These are phyloP conservation scores for Actias luna DNA, from an alignment of 2,888 invertebrate genomes.

Conservation along the genomic window DNA sequence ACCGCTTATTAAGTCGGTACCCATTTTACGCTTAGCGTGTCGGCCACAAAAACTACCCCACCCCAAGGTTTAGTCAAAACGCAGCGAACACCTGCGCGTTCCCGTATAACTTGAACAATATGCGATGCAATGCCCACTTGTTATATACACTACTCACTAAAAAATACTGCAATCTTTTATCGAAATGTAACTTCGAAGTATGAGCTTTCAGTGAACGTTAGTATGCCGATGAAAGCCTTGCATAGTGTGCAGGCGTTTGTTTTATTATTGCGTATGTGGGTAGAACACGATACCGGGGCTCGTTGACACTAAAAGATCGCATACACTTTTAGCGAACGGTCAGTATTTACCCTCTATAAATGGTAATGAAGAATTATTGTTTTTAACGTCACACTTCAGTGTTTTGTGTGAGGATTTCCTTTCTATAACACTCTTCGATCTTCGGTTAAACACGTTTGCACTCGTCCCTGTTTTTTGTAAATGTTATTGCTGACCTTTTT, in stretches of 20 bases:
- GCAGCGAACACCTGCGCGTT: slow-evolving; percentile 70
- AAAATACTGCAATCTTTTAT: slow-evolving; percentile 32
- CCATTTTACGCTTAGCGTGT: slow-evolving; percentile 65
- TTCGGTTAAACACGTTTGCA: slow-evolving; percentile 70
- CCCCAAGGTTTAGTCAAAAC: slow-evolving; percentile 51
- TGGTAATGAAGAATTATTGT: slow-evolving; percentile 58
- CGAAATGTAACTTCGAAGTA: too few species aligned
- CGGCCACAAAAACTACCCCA: slow-evolving; percentile 65
- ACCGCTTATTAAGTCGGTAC: slow-evolving; percentile 72
- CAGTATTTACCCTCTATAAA: slow-evolving; percentile 17
- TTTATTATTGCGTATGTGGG: too few species aligned
- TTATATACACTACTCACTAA: slow-evolving; percentile 25
- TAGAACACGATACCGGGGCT: not conserved
- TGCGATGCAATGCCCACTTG: slow-evolving; percentile 44
- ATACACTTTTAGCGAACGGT: not conserved
- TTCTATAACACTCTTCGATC: slow-evolving; percentile 65
- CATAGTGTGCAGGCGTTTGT: too few species aligned
- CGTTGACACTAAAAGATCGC: not conserved
- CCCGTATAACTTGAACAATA: slow-evolving; percentile 67
- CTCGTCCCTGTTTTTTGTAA: slow-evolving; percentile 58
- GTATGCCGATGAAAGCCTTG: too few species aligned
- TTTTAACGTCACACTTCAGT: slow-evolving; percentile 71
- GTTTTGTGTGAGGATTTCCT: slow-evolving; percentile 76
- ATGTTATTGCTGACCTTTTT: slow-evolving; percentile 25
- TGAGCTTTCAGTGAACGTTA: too few species aligned